Evolutionary conservation across 2,888 invertebrate species (phyloP), one percentile per base, ranked within the genome.

Genomic region (Abscondita cerata): DNA sequence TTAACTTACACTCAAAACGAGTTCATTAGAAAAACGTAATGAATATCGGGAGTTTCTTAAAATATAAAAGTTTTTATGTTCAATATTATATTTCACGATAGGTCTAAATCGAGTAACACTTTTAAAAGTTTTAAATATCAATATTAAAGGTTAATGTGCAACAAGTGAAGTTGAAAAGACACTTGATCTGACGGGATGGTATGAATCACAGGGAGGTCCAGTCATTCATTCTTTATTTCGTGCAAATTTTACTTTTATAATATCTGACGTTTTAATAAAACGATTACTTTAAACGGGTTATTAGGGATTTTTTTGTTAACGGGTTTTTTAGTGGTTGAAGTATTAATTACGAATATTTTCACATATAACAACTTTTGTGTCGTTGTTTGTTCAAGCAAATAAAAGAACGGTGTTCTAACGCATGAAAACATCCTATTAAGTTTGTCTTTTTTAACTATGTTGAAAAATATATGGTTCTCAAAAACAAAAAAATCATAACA

Each of bases 201-300:
- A 52, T 58, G 66, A 63, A 63, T 66, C 63, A 66, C 63, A 59
- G 62, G 66, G 63, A 59, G 66, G 66, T 66, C 66, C 63, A 60
- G 54, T 66, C 66, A 63, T 57, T 66, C 63, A 66, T 12, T 19
- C 36, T 12, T n/a, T 41, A 19, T 50, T 36, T 44, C 54, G 41
- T 50, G 64, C 64, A 53, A 64, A 60, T 31, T 16, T 59, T 33
- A 25, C 31, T 55, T 54, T 56, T 55, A 59, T 25, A 41, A 9
- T 54, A 54, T 60, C 53, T 15, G 60, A 58, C 52, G 16, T 12
- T 58, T 25, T 53, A 34, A 13, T 36, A 34, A 51, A 33, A 51
- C 25, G 25, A 25, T 25, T 25, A 25, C 6, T 25, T 2, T 4
- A 2, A 25, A 25, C 25, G 6, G 25, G 25, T 25, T 25, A 25